phyloP scores from a whole-genome alignment of 2,888 invertebrate genomes.

The Tholera decimalis region DNA sequence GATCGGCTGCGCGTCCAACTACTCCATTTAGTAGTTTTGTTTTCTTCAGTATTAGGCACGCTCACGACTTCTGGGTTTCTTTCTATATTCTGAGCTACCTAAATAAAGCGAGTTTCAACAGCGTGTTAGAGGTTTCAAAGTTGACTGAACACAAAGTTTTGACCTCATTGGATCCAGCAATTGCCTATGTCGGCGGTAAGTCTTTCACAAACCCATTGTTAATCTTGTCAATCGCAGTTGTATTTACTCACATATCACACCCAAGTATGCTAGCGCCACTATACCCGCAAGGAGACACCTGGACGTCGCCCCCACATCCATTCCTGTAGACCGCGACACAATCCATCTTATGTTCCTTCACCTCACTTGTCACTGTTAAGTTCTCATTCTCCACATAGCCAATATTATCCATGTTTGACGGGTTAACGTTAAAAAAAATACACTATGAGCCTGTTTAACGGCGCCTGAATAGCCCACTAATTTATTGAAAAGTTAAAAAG shows the following conservation, averaged over 20 bases:
- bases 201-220: not conserved
- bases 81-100: too few relatives aligned
- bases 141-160: too few relatives aligned
- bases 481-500: not conserved
- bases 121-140: too few relatives aligned
- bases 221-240: not conserved
- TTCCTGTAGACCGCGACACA: conserved; percentile 67
- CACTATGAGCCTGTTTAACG: not conserved
- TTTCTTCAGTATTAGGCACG: too few relatives aligned
- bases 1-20: too few relatives aligned
- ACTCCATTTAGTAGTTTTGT: too few relatives aligned
- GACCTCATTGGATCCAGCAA: too few relatives aligned
- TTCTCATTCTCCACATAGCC: conserved; percentile 80
- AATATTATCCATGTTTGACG: conserved; percentile 78
- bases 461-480: not conserved
- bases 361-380: conserved; percentile 64
- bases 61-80: too few relatives aligned
- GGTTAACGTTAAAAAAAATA: not conserved
- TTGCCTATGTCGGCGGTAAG: too few relatives aligned
- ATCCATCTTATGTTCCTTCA: conserved; percentile 36
- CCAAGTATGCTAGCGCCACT: conserved; percentile 62
- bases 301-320: conserved; percentile 29
- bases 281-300: conserved; percentile 25
- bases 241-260: conserved; percentile 73
- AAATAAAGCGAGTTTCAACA: too few relatives aligned